Conservation (phyloP, 2,888 invertebrate genomes). For the Adelphocoris suturalis region DNA sequence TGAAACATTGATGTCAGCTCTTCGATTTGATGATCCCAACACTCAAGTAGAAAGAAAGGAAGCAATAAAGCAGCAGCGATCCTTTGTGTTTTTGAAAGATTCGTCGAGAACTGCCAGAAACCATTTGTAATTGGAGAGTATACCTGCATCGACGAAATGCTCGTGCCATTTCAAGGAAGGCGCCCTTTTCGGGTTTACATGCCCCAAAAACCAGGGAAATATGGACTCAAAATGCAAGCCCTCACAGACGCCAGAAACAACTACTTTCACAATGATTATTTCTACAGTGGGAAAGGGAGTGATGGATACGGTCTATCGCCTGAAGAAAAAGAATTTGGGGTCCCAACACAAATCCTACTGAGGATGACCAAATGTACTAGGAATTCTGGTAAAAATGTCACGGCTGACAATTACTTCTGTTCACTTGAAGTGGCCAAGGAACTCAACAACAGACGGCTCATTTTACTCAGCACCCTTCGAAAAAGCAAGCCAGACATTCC, state of each 20-base stretch:
- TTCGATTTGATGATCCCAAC: not conserved
- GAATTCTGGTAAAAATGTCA: too few relatives aligned
- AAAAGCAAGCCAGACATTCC: constrained; percentile 10
- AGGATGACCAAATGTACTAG: too few relatives aligned
- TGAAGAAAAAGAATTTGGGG: too few relatives aligned
- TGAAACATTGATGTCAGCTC: constrained; percentile 26
- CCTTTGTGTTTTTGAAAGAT: constrained; percentile 68
- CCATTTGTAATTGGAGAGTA: constrained; percentile 69
- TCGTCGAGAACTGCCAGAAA: constrained; percentile 70
- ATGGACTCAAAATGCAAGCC: constrained; percentile 76
- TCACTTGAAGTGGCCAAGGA: too few relatives aligned
- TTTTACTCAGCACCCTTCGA: not conserved
- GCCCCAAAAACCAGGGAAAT: constrained; percentile 76
- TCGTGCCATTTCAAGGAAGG: constrained; percentile 72
- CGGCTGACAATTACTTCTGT: too few relatives aligned
- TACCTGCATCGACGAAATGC: constrained; percentile 72
- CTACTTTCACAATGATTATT: too few relatives aligned
- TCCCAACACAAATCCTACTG: too few relatives aligned
- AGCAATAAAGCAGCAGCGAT: constrained; percentile 68
- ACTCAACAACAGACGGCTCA: too few relatives aligned
- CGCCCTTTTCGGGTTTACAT: too few relatives aligned
- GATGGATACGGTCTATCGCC: too few relatives aligned
- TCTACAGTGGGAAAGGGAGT: too few relatives aligned
- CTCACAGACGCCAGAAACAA: too few relatives aligned
- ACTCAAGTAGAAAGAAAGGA: not conserved